Evolutionary conservation across 23 tunicate species (phyloP), one percentile per base, ranked within the genome.

Genomic region (Phallusia fumigata): DNA sequence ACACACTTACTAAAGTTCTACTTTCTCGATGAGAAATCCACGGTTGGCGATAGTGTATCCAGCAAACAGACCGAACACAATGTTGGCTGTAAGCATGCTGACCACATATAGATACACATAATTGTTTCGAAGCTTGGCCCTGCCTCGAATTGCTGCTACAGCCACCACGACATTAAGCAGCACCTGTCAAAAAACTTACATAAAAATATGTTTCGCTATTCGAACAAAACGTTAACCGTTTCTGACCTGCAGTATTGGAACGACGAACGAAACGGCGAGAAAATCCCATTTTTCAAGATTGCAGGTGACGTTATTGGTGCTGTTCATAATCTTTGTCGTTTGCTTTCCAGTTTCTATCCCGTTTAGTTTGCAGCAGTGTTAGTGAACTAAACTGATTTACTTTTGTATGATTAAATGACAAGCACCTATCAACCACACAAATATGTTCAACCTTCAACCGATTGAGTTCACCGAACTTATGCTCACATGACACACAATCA

Each of bases 71-170:
- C 88, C 88, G 32, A 84, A 84, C 65, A 78, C 30, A 21, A 84
- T 51, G 58, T 84, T 84, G 53, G 76, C 88, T 0, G 79, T 21
- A 35, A 84, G 65, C 76, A 32, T 53, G 82, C 79, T 84, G 52
- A 78, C 6, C 78, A 84, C 88, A 75, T 84, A 84, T 19, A 65
- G 34, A 34, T 84, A 84, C 33, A 84, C 88, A 44, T 51, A 84
- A 64, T 84, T 84, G 76, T 84, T 81, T 33, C 82, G 88, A 52
- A 84, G 64, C 40, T 64, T 77, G 12, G 49, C 0, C 6, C 82
- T 36, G 35, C 82, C 53, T 30, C 79, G 88, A 22, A 84, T 34
- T 12, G 72, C 80, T 11, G 86, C 86, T 16, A 58, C 69, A 1
- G 69, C 28, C 28, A 58, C 69, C 69, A 58, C 69, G 13, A 58